Percentiles rank a stretch among this genome's conserved stretches.
Evolutionary conservation across 2,888 invertebrate species (phyloP).

Genomic region (Neria commutata): DNA sequence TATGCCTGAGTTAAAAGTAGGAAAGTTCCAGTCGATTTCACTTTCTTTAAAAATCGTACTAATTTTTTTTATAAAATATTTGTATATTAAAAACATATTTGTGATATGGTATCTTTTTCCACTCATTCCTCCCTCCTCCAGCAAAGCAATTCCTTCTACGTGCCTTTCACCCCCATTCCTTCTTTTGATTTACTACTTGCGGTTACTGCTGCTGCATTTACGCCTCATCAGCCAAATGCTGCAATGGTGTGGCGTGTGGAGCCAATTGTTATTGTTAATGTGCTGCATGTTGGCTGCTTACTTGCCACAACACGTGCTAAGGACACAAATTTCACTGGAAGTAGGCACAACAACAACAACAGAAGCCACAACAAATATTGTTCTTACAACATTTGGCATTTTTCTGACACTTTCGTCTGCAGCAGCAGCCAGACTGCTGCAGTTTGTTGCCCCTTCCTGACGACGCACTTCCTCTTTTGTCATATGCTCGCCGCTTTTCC

Average conservation of each 20-base stretch:
- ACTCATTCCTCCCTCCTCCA: too few relatives aligned
- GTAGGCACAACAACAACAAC: background rate
- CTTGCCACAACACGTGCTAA: constrained; percentile 37
- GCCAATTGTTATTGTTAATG: background rate
- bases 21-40: too few relatives aligned
- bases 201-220: background rate
- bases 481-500: background rate
- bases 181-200: too few relatives aligned
- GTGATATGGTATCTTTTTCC: too few relatives aligned
- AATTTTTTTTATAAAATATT: too few relatives aligned
- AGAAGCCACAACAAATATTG: constrained; percentile 1
- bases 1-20: too few relatives aligned
- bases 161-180: too few relatives aligned
- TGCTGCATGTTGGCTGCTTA: background rate
- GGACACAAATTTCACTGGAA: constrained; percentile 19
- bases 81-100: too few relatives aligned
- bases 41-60: too few relatives aligned
- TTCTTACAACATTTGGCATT: constrained; percentile 6
- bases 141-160: too few relatives aligned
- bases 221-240: background rate
- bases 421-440: background rate
- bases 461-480: too few relatives aligned
- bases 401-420: constrained; percentile 42
- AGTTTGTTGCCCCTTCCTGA: background rate
- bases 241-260: background rate